Base-by-base conservation (phyloP, 2,797 vertebrate genomes). In the Urocyon cinereoargenteus region DNA sequence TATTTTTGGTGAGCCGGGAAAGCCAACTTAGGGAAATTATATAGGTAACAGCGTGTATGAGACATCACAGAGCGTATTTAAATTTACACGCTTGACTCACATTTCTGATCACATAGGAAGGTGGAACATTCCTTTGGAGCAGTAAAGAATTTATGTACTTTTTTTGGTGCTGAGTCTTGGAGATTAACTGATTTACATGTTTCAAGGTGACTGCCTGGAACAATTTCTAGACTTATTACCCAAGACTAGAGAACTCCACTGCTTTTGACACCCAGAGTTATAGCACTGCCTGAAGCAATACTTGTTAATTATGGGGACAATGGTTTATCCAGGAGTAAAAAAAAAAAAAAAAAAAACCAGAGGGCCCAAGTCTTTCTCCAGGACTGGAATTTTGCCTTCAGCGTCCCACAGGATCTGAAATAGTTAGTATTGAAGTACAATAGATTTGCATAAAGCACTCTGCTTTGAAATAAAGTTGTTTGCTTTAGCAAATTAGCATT, bases 401-500 rank as follows among this genome's bases (percentile, higher is more conserved):
- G 62, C n/a, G 7, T 82, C 55, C 10, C 10, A n/a, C 86, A 89
- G n/a, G n/a, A 78, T 81, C 84, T 96, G 91, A 91, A 79, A 77
- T 86, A 31, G 4, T 21, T 34, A 49, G 15, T 36, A 21, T 18
- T 78, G 87, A 91, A 89, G 73, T 93, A 62, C 19, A 95, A 73
- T 45, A 53, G 11, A 40, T 22, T 64, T 68, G 49, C 16, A 61
- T n/a, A 66, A 85, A 86, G 16, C 40, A 31, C 83, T 75, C 61
- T 28, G 28, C 62, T 75, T 75, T 36, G 72, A 90, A 95, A 93
- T 91, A 34, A 81, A 84, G 53, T 79, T 68, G 36, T 95, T 95
- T 61, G 36, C 55, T 94, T 94, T 93, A 86, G 79, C 90, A 77
- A 86, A 59, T 68, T 45, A 81, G 31, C 26, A 31, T 97, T 97